A percentile compares a stretch with the other conserved stretches of the same genome.
These are phyloP conservation scores for Hemicordylus capensis DNA, from an alignment of 2,113 vertebrate genomes.

Conservation along the genomic window DNA sequence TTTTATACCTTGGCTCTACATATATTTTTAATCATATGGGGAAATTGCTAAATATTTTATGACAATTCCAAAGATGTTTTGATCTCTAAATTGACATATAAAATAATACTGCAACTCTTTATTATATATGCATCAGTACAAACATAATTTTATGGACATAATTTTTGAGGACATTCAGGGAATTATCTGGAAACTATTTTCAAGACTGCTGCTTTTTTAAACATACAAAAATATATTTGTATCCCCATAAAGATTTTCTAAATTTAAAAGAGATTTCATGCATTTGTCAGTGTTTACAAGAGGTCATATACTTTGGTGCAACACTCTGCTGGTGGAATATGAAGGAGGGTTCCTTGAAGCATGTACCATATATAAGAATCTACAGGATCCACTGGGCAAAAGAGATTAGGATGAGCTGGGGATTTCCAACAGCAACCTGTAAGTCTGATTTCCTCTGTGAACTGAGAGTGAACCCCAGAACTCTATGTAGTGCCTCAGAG, in stretches of 20 bases:
- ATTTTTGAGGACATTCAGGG: constrained; percentile 46
- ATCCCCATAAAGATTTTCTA: neutral
- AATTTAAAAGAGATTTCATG: neutral
- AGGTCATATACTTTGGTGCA: neutral
- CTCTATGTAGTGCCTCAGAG: neutral
- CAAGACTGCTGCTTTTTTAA: neutral
- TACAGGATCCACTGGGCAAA: neutral
- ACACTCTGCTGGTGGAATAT: fast-evolving
- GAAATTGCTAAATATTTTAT: constrained; percentile 27
- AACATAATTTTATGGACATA: constrained; percentile 49
- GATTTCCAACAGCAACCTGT: neutral
- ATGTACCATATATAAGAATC: fast-evolving
- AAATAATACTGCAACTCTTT: constrained; percentile 56
- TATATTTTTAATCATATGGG: constrained; percentile 19
- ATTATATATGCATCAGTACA: constrained; percentile 34
- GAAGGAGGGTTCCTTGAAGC: neutral
- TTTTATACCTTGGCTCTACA: neutral
- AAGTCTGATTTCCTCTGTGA: neutral
- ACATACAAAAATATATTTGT: neutral
- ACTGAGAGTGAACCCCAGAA: neutral
- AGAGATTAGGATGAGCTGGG: neutral
- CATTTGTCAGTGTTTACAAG: too few species aligned
- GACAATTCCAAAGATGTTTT: constrained; percentile 41
- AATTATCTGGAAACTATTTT: constrained; percentile 17
- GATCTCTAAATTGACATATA: constrained; percentile 28